phyloP scores from a whole-genome alignment of 2,113 vertebrate species.

The Leucoraja erinaceus region DNA sequence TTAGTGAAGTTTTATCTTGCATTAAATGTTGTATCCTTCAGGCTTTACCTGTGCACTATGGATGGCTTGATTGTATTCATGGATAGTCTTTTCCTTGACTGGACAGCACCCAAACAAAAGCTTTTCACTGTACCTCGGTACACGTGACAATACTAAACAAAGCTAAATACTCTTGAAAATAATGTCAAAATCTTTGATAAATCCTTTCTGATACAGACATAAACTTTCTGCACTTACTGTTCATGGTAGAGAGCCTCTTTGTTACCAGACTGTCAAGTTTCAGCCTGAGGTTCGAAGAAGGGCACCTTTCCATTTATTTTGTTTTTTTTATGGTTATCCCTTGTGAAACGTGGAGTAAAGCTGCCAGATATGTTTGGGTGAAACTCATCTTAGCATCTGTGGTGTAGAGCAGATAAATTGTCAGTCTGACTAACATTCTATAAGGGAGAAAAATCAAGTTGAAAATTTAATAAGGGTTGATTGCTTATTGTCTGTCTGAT shows the following conservation, averaged over 20 bases:
- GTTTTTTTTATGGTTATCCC: neutral
- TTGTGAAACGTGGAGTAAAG: neutral
- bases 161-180: no score
- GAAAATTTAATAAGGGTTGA: neutral
- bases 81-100: no score
- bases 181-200: neutral
- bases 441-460: neutral
- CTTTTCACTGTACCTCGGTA: no score
- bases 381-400: neutral
- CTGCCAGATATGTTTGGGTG: neutral
- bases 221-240: neutral
- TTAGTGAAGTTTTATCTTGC: no score
- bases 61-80: no score
- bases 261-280: no score
- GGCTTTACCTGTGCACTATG: no score
- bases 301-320: neutral
- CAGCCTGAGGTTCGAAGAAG: neutral
- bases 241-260: neutral
- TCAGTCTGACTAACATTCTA: neutral
- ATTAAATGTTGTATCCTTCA: no score
- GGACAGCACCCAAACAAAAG: no score
- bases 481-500: no score
- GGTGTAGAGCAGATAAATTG: neutral
- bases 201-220: neutral
- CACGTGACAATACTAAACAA: no score